A percentile compares a stretch with the other conserved stretches of the same genome.
These are phyloP conservation scores for Capreolus pygargus DNA, from an alignment of 2,113 vertebrate species.

Conservation along the genomic window DNA sequence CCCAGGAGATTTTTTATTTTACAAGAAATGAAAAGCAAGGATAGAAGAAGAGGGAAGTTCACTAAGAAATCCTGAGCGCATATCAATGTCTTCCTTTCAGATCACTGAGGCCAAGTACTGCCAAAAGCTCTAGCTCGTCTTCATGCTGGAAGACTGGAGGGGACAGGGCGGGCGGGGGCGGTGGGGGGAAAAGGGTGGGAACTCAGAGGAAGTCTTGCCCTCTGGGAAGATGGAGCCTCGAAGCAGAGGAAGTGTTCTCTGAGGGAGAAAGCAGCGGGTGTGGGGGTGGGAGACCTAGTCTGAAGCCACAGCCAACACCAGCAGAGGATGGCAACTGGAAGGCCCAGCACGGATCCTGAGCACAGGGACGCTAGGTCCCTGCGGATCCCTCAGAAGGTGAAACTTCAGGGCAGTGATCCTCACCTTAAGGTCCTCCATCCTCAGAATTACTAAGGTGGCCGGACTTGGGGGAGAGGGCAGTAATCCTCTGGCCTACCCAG, in stretches of 20 bases:
- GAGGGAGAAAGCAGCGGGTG: not conserved
- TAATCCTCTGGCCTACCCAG: not conserved
- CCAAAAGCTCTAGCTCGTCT: not conserved
- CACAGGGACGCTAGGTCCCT: not conserved
- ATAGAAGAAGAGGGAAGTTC: not conserved
- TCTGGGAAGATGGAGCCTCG: not conserved
- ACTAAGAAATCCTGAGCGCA: not conserved
- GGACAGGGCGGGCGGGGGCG: accelerated
- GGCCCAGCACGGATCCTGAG: not conserved
- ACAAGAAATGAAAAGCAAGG: not conserved
- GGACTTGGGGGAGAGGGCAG: not conserved
- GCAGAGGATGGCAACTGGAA: not conserved
- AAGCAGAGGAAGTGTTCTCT: not conserved
- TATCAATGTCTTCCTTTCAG: not conserved
- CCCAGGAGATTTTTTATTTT: not conserved
- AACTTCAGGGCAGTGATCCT: not conserved
- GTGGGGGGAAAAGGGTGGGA: not conserved
- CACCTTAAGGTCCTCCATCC: not conserved
- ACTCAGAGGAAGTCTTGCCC: not conserved
- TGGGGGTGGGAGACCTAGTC: not conserved
- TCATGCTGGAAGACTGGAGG: not conserved
- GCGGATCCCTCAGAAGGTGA: not conserved
- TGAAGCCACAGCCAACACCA: not conserved
- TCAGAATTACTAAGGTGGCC: not conserved
- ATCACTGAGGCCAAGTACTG: not conserved